Evolutionary conservation across 2,113 vertebrate species (phyloP).

Genomic region (Trogon surrucura): DNA sequence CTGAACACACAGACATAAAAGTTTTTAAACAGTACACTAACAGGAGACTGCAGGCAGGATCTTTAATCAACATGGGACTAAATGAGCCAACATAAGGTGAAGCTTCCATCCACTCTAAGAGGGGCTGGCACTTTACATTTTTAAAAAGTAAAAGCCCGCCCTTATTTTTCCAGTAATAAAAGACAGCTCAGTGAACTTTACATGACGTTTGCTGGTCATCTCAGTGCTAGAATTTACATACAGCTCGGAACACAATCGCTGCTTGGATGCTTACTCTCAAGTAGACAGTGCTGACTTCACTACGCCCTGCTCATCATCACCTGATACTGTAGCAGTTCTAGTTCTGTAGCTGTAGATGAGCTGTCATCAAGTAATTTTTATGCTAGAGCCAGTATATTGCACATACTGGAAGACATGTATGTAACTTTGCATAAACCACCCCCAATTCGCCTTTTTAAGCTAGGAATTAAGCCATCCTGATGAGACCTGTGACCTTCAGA

Average conservation of each 20-base stretch:
- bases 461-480: not conserved
- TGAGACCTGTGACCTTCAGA: not conserved
- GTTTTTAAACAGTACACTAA: not conserved
- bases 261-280: not conserved
- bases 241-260: accelerated
- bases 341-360: not conserved
- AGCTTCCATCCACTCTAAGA: not conserved
- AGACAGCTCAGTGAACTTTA: not conserved
- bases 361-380: not conserved
- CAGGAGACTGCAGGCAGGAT: not conserved
- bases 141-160: no score
- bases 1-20: not conserved
- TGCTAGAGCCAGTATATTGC: not conserved
- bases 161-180: not conserved
- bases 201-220: not conserved
- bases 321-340: not conserved
- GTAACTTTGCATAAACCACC: not conserved
- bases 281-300: not conserved
- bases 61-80: not conserved
- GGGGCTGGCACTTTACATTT: not conserved
- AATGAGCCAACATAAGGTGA: not conserved
- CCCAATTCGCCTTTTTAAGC: not conserved
- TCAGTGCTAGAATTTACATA: not conserved
- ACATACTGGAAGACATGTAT: not conserved
- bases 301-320: not conserved